A percentile compares a stretch with the other conserved stretches of the same genome.
phyloP scores from a whole-genome alignment of 2,888 invertebrate genomes.

The Deilephila elpenor region DNA sequence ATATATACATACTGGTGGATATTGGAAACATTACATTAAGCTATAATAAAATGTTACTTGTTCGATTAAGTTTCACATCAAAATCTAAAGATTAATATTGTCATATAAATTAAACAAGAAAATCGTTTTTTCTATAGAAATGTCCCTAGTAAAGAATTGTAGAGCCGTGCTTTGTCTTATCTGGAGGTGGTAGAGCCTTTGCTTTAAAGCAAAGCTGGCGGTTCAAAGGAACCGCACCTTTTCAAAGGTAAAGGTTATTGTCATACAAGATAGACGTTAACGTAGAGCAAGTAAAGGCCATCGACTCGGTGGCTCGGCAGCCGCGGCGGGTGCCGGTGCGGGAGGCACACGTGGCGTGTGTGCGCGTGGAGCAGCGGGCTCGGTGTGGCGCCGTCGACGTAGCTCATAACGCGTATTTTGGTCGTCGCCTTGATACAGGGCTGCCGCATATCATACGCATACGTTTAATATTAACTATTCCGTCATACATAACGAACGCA shows the following conservation, averaged over 20 bases:
- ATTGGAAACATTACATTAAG: too few relatives aligned
- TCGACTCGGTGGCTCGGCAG: conserved; percentile 53
- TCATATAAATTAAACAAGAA: too few relatives aligned
- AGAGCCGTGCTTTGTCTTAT: too few relatives aligned
- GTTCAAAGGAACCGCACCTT: too few relatives aligned
- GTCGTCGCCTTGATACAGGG: conserved; percentile 82
- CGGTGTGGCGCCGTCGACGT: conserved; percentile 65
- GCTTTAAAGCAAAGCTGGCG: not conserved
- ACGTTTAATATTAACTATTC: conserved; percentile 79
- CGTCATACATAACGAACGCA: conserved; percentile 58
- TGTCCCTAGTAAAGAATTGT: too few relatives aligned
- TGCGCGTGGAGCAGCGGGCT: conserved; percentile 58
- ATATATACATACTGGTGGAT: too few relatives aligned
- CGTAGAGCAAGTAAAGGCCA: conserved; percentile 50
- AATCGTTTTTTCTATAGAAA: too few relatives aligned
- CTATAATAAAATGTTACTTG: too few relatives aligned
- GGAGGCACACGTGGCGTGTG: conserved; percentile 46
- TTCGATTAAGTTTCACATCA: too few relatives aligned
- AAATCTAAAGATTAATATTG: too few relatives aligned
- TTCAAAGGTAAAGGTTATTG: not conserved
- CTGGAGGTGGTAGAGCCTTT: too few relatives aligned
- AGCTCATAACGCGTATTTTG: conserved; percentile 81
- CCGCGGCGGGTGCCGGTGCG: too few relatives aligned
- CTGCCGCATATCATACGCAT: conserved; percentile 75
- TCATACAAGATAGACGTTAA: not conserved